phyloP scores from a whole-genome alignment of 1,140 invertebrate species.

The Euwallacea similis region DNA sequence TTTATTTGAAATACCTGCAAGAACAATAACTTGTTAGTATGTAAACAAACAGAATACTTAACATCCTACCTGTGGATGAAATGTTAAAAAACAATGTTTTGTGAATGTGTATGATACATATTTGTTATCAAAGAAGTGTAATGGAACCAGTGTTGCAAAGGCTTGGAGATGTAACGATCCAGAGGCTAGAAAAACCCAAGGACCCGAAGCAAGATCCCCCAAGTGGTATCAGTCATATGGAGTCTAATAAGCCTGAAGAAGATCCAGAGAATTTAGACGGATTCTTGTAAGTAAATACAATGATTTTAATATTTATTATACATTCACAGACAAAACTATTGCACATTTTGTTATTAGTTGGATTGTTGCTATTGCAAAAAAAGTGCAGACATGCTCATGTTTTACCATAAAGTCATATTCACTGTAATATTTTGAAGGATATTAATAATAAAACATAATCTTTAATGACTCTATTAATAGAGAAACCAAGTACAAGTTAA shows the following conservation, averaged over 20 bases:
- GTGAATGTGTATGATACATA: neutral
- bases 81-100: neutral
- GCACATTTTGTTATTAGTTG: too few species aligned
- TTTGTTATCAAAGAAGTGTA: slow-evolving; percentile 19
- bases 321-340: neutral
- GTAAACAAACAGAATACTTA: neutral
- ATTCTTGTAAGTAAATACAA: slow-evolving; percentile 18
- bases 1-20: neutral
- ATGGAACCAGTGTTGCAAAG: slow-evolving; percentile 52
- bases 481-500: too few species aligned
- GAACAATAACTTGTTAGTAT: neutral
- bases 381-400: too few species aligned
- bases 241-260: slow-evolving; percentile 40
- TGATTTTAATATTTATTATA: neutral
- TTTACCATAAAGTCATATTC: too few species aligned
- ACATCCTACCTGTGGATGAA: neutral
- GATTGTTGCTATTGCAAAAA: too few species aligned
- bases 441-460: too few species aligned
- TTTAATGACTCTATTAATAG: too few species aligned
- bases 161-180: slow-evolving; percentile 52
- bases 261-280: slow-evolving; percentile 31
- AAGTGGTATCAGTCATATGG: slow-evolving; percentile 33
- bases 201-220: slow-evolving; percentile 43
- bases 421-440: too few species aligned
- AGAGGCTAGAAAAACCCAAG: slow-evolving; percentile 51